Evolutionary conservation across 2,888 invertebrate species (phyloP), one percentile per base, ranked within the genome.

Genomic region (Dione vanillae): DNA sequence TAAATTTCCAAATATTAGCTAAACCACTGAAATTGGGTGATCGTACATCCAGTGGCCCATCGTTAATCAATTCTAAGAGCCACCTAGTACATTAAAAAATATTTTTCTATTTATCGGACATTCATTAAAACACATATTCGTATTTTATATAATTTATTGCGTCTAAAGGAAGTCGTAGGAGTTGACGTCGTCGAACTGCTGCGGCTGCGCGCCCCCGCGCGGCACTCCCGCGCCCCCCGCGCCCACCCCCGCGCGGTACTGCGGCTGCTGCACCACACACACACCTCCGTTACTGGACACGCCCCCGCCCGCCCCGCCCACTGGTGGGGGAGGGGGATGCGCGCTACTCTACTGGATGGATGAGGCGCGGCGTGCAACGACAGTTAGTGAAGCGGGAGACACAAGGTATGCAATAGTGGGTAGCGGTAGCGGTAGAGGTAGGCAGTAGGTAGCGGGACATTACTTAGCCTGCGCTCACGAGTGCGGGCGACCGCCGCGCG

Each of bases 401-500:
- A 27, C 27, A 27, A 27, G 27, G 27, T 27, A 27, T 27, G 27
- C 27, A 27, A 52, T 10, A 5, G 49, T 51, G 2, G n/a, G 14
- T 43, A 40, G 19, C 40, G 14, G 11, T 7, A 67, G 41, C 45
- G 59, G 56, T 66, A 69, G 73, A 51, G 70, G 52, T 66, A 70
- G 19, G 59, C 77, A 78, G 78, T 79, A 76, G 77, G 69, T 61
- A 66, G 52, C 41, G 62, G 77, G 78, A 79, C 79, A 76, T 77
- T 78, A 78, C 78, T 78, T 78, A 76, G 77, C 77, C 73, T 47
- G 74, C 68, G 97, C 94, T 79, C 79, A 80, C 88, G 89, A 83
- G 75, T 91, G 80, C 16, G 97, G 96, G 35, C 97, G 94, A 91
- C 96, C 95, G 82, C 96, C 94, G 80, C 96, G 96, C 67, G 95